These are phyloP conservation scores for Amphipoea oculea DNA, from an alignment of 2,888 invertebrate genomes.

Conservation along the genomic window DNA sequence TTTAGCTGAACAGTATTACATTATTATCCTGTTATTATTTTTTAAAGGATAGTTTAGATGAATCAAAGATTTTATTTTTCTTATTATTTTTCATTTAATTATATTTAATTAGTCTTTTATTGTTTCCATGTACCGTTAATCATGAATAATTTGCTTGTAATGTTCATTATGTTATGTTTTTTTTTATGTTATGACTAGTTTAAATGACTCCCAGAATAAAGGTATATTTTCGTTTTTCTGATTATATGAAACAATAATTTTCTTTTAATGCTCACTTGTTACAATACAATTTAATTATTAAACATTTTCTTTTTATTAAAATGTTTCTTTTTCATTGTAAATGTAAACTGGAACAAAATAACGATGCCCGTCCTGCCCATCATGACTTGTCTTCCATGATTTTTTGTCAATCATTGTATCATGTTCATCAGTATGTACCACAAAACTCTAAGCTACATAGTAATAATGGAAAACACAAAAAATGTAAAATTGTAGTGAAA, in stretches of 20 bases:
- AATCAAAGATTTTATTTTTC: background rate
- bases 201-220: background rate
- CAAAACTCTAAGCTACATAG: too few relatives aligned
- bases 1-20: too few relatives aligned
- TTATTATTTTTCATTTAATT: background rate
- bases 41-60: background rate
- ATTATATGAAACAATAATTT: background rate
- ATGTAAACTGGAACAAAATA: background rate
- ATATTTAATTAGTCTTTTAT: background rate
- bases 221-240: background rate
- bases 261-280: background rate
- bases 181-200: background rate
- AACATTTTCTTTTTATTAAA: background rate
- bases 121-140: background rate
- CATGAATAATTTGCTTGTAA: background rate
- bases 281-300: background rate
- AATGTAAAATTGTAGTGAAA: too few relatives aligned
- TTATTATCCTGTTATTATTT: background rate
- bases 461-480: too few relatives aligned
- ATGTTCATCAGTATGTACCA: too few relatives aligned
- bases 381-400: background rate
- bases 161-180: background rate
- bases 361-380: too few relatives aligned
- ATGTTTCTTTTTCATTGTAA: background rate
- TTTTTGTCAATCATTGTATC: too few relatives aligned